phyloP scores from a whole-genome alignment of 2,888 invertebrate genomes.

The Metellina segmentata region DNA sequence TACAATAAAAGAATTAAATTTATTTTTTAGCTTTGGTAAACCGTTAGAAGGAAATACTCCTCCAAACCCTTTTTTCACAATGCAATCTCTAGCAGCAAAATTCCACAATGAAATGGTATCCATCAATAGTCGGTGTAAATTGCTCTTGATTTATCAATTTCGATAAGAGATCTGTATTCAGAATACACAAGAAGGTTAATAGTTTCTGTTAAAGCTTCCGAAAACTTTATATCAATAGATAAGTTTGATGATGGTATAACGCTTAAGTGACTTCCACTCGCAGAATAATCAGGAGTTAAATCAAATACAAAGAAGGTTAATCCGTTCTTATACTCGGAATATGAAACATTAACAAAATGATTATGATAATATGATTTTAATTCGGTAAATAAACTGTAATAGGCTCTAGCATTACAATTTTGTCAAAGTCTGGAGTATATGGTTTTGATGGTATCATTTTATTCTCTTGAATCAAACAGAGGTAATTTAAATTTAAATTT shows the following conservation, averaged over 20 bases:
- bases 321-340: constrained; percentile 13
- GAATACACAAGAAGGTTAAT: constrained; percentile 17
- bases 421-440: constrained; percentile 11
- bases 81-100: background rate
- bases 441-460: constrained; percentile 42
- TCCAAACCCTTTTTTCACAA: constrained; percentile 15
- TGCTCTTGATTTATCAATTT: too few relatives aligned
- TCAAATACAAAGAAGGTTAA: constrained; percentile 11
- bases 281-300: constrained; percentile 4
- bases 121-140: constrained; percentile 46
- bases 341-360: too few relatives aligned
- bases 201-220: background rate
- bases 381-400: too few relatives aligned
- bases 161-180: constrained; percentile 21
- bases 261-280: background rate
- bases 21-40: background rate
- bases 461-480: background rate
- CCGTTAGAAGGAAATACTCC: constrained; percentile 39
- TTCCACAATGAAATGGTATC: constrained; percentile 16
- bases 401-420: constrained; percentile 25
- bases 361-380: too few relatives aligned
- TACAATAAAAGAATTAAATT: constrained; percentile 21
- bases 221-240: constrained; percentile 33
- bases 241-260: too few relatives aligned
- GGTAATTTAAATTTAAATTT: constrained; percentile 32